A percentile compares a stretch with the other conserved stretches of the same genome.
Evolutionary conservation across 2,797 vertebrate species (phyloP).

Genomic region (Melanotaenia maccullochi): DNA sequence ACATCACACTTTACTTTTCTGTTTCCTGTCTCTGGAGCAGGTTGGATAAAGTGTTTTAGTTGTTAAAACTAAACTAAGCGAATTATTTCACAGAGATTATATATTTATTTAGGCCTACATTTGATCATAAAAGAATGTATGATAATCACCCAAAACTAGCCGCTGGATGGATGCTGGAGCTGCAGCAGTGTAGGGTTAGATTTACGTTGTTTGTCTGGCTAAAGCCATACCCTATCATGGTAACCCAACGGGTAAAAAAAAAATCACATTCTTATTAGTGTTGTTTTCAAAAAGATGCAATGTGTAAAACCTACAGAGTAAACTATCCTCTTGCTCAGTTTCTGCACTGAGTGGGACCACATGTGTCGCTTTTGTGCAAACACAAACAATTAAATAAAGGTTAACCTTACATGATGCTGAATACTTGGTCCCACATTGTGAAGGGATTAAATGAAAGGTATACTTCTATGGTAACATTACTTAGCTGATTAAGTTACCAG

Average conservation of each 20-base stretch:
- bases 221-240: background rate
- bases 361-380: conserved; percentile 9
- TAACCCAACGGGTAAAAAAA: too few relatives aligned
- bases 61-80: background rate
- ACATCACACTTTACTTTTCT: background rate
- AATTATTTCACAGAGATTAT: background rate
- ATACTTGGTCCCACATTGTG: conserved; percentile 23
- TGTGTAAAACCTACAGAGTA: background rate
- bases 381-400: conserved; percentile 5
- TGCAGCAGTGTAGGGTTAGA: too few relatives aligned
- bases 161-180: background rate
- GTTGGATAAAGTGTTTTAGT: background rate
- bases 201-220: background rate
- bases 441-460: conserved; percentile 67
- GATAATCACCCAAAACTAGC: background rate
- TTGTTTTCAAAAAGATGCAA: background rate
- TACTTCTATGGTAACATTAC: conserved; percentile 60
- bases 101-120: background rate
- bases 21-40: background rate
- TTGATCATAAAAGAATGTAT: background rate
- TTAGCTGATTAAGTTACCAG: conserved; percentile 72
- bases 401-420: conserved; percentile 34
- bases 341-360: background rate
- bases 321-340: background rate
- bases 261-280: background rate